A percentile compares a stretch with the other conserved stretches of the same genome.
Conservation (phyloP, 2,797 vertebrate genomes). For the Esox masquinongy region DNA sequence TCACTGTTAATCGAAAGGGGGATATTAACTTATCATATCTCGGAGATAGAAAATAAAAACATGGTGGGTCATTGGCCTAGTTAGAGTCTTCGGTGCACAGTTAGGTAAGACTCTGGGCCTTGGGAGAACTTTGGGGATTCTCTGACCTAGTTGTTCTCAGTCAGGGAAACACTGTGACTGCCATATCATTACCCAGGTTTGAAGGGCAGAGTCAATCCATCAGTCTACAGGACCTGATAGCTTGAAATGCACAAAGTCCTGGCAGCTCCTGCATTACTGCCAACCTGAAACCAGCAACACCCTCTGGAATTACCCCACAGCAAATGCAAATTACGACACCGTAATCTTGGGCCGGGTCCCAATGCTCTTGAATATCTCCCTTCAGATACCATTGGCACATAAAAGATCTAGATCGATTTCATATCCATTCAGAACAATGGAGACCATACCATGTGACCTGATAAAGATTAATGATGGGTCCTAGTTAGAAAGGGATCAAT, state of each 20-base stretch:
- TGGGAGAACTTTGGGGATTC: neutral
- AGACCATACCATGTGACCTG: neutral
- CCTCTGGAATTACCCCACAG: slow-evolving; percentile 31
- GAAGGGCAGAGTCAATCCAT: slow-evolving; percentile 1
- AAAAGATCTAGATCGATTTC: neutral
- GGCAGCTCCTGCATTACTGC: slow-evolving; percentile 4
- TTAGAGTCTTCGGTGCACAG: neutral
- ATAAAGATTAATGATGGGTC: neutral
- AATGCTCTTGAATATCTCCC: neutral
- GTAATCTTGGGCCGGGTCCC: slow-evolving; percentile 21
- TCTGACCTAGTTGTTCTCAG: neutral
- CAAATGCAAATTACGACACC: slow-evolving; percentile 16
- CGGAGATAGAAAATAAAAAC: too few species aligned
- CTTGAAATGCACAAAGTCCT: neutral
- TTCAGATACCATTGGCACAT: neutral
- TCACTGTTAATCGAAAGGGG: too few species aligned
- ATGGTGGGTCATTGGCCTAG: neutral
- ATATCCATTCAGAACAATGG: neutral
- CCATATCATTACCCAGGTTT: neutral
- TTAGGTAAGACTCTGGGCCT: neutral
- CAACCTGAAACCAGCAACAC: slow-evolving; percentile 23
- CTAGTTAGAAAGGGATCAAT: neutral
- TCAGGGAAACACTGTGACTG: slow-evolving; percentile 7
- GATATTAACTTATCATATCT: too few species aligned
- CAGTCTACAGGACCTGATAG: slow-evolving; percentile 3